Evolutionary conservation across 35 echinoderm and acorn worm species (phyloP).

Genomic region (Eucidaris tribuloides): DNA sequence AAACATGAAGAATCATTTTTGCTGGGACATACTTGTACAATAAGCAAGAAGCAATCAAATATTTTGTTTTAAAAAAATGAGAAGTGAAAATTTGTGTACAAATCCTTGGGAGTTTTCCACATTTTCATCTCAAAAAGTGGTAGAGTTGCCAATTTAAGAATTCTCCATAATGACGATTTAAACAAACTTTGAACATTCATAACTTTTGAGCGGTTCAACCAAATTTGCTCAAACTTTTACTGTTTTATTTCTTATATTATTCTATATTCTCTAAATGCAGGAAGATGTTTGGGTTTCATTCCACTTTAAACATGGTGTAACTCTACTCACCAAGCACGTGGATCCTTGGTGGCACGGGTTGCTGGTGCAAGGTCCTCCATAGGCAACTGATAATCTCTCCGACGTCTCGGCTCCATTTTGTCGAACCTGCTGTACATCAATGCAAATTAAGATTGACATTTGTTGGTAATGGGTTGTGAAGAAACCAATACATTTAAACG

Average conservation of each 20-base stretch:
- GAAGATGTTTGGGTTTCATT: neutral
- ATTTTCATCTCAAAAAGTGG: too few relatives aligned
- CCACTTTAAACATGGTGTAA: neutral
- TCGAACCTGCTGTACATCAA: neutral
- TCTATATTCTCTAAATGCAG: neutral
- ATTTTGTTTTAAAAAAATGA: too few relatives aligned
- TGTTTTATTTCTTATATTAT: neutral
- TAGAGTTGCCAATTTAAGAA: neutral
- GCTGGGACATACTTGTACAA: too few relatives aligned
- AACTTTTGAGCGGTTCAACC: too few relatives aligned
- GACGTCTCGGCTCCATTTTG: neutral
- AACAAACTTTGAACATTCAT: too few relatives aligned
- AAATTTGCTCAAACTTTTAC: too few relatives aligned
- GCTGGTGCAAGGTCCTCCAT: neutral
- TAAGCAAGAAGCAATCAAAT: too few relatives aligned
- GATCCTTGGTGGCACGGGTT: neutral
- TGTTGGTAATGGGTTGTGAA: neutral
- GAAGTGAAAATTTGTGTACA: too few relatives aligned
- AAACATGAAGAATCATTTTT: too few relatives aligned
- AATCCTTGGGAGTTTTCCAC: too few relatives aligned
- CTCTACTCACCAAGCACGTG: neutral
- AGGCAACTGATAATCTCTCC: neutral
- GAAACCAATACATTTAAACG: neutral
- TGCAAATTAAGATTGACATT: too few relatives aligned
- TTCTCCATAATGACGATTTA: neutral